Conservation (phyloP, 64 coral and sea anemone species). For the Stichodactyla mertensii region DNA sequence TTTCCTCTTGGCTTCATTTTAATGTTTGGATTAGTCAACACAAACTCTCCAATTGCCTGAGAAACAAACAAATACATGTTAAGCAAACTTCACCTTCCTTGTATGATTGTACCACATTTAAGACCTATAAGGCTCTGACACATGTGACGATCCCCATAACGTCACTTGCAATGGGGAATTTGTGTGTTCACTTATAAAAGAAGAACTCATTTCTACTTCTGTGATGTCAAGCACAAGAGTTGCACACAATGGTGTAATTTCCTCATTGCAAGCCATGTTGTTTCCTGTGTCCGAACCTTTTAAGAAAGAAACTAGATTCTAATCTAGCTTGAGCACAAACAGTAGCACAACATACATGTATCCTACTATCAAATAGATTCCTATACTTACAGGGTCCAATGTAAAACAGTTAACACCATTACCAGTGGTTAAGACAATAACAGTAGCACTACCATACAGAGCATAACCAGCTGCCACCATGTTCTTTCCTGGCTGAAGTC, state of each 20-base stretch:
- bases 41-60: slow-evolving; percentile 93
- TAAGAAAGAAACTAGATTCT: no score
- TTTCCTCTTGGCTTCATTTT: slow-evolving; percentile 97
- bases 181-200: not conserved
- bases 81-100: not conserved
- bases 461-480: slow-evolving; percentile 99
- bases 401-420: slow-evolving; percentile 97
- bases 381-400: slow-evolving; percentile 81
- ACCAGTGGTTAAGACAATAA: slow-evolving; percentile 84
- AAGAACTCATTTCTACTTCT: no score
- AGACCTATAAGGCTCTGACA: no score
- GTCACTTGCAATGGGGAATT: not conserved
- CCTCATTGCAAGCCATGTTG: no score
- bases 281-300: no score
- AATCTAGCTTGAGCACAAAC: no score
- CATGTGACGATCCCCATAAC: no score
- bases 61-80: slow-evolving; percentile 4
- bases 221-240: no score
- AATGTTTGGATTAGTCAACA: slow-evolving; percentile 81
- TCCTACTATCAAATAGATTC: not conserved
- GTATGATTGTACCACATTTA: no score
- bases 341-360: no score
- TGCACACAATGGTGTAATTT: no score
- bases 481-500: slow-evolving; percentile 76
- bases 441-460: slow-evolving; percentile 93